Evolutionary conservation across 2,113 vertebrate species (phyloP), one percentile per base, ranked within the genome.

Genomic region (Macaca nemestrina): DNA sequence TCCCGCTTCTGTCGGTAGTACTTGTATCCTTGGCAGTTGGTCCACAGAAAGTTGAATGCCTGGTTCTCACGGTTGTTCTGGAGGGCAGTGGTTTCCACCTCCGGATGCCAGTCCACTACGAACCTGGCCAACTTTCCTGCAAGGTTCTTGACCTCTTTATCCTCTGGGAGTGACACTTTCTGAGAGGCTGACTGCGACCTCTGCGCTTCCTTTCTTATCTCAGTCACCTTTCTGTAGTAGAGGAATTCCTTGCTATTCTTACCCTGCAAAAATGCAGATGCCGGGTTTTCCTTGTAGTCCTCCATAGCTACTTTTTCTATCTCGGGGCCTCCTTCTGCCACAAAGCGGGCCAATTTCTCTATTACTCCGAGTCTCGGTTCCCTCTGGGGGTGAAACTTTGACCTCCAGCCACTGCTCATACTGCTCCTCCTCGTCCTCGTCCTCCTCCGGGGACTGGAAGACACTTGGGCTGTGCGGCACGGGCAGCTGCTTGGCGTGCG

Each of bases 351-450:
- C 99, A 99, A 99, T 99, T 99, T 99, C 98, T 99, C 98, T 98
- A 99, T 99, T 98, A 99, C 99, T 99, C 92, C 99, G 98, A 97
- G 99, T 99, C 98, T 99, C 99, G 88, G 98, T 97, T 98, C 99
- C 99, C 99, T 99, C 99, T 99, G 99, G 99, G 99, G 99, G 99
- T 99, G 99, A 99, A 99, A 99, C 99, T 99, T 99, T 99, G 61
- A 64, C 11, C 25, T 61, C 59, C 11, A 61, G 59, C 59, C 59
- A 27, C 25, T 61, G 59, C 23, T 61, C 25, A 5, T 27, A 50
- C 3, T 50, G 48, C 48, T 50, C 48, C 48, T 50, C 48, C 48
- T 50, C 48, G 48, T 50, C 48, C 48, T 50, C 3, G 48, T 50
- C 48, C 13, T 50, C 13, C 48, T 50, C 13, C 3, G 48, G 13